A percentile compares a stretch with the other conserved stretches of the same genome.
Evolutionary conservation across 1,140 invertebrate genomes (phyloP).

Genomic region (Campoletis sonorensis): DNA sequence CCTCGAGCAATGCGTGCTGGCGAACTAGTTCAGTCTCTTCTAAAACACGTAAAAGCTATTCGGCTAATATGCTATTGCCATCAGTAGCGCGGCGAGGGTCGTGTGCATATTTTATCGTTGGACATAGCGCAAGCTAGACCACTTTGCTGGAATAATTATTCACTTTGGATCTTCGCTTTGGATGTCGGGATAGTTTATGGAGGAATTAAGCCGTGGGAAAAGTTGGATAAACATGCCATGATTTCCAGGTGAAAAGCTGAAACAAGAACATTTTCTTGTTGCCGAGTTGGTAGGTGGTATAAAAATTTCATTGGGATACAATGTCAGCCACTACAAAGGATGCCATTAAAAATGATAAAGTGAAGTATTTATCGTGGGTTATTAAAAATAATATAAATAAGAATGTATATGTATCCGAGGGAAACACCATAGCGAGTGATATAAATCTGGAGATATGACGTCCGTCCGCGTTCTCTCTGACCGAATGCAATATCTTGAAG

Average conservation of each 20-base stretch:
- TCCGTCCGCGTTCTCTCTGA: background rate
- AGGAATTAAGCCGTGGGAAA: constrained; percentile 17
- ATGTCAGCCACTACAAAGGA: no score
- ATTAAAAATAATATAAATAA: constrained; percentile 3
- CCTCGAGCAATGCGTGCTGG: constrained; percentile 38
- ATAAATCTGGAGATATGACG: constrained; percentile 26
- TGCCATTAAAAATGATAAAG: background rate
- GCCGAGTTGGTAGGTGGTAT: background rate
- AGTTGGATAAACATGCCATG: background rate
- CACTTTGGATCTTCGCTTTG: constrained; percentile 22
- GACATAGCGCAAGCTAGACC: constrained; percentile 3
- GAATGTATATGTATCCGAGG: background rate
- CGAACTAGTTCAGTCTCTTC: background rate
- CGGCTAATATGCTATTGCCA: constrained; percentile 8
- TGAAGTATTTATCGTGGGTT: background rate
- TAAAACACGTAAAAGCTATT: background rate
- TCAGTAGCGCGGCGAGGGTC: background rate
- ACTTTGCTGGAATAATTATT: constrained; percentile 43
- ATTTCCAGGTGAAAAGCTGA: constrained; percentile 12
- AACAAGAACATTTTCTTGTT: background rate
- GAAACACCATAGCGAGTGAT: background rate
- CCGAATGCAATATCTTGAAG: constrained; percentile 10
- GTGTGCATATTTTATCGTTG: constrained; percentile 33
- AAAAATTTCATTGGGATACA: no score
- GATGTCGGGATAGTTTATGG: background rate